Evolutionary conservation across 1,140 invertebrate genomes (phyloP), one percentile per base, ranked within the genome.

Genomic region (Chionoecetes opilio): DNA sequence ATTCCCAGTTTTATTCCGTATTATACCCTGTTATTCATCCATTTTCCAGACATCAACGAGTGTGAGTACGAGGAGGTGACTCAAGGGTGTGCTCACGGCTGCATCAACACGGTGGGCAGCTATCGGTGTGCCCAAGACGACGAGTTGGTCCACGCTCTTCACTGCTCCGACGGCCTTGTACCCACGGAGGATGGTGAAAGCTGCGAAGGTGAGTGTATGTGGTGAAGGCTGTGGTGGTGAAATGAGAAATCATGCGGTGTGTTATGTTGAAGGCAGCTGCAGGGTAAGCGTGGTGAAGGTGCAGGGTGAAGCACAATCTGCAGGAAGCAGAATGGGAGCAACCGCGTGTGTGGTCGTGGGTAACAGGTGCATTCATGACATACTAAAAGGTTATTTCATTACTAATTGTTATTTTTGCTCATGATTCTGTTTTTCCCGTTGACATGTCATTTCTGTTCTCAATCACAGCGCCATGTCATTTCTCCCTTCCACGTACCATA

Each of bases 91-190:
- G 75, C 87, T 0, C 63, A 97, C 32, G 96, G 96, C 35, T 98
- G 98, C 96, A 96, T 97, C 91, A 98, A 98, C 97, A 97, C 97
- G 34, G 97, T 96, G 37, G 97, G 98, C 29, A 97, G 97, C 46
- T 98, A 98, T 95, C 96, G 97, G 88, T 98, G 98, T 96, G 97
- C 98, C 96, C 97, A 97, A 26, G n/a, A 63, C 31, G 94, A 92
- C 11, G 94, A 95, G 34, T 53, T 95, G 29, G 90, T 88, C 0
- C 82, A 92, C 2, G 85, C 94, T n/a, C 90, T 95, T 14, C 82
- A 95, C 93, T 97, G 97, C 96, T 97, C 97, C 46, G 96, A 96
- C 14, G 96, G 97, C 92, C 97, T 96, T 96, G 96, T 96, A 82
- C 96, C 97, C 34, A 97, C 96, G 63, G 96, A 97, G 2, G 96